Conservation (phyloP, 2,888 invertebrate species). For the Schizotus pectinicornis region DNA sequence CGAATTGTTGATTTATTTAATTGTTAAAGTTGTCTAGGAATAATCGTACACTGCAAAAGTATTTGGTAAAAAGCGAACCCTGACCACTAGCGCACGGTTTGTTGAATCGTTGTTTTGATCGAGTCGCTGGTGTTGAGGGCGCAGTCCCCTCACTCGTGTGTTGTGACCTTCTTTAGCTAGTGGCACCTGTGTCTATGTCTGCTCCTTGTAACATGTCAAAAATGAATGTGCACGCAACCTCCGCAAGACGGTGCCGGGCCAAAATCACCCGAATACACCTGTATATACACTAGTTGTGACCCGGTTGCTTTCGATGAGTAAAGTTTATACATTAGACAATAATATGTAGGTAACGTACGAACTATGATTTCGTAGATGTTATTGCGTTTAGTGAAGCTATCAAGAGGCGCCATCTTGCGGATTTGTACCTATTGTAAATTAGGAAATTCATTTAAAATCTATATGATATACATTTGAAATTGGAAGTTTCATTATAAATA, state of each 20-base stretch:
- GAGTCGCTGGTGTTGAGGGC: constrained; percentile 40
- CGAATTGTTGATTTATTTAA: constrained; percentile 25
- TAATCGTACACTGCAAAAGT: constrained; percentile 25
- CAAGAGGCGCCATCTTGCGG: constrained; percentile 41
- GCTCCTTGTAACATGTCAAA: constrained; percentile 49
- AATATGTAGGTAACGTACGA: constrained; percentile 41
- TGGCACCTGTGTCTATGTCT: constrained; percentile 53
- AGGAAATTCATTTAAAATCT: constrained; percentile 49
- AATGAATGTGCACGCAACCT: constrained; percentile 51
- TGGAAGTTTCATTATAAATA: constrained; percentile 60
- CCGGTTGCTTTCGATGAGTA: constrained; percentile 34
- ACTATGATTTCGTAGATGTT: constrained; percentile 39
- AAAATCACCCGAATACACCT: constrained; percentile 35
- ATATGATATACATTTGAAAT: constrained; percentile 54
- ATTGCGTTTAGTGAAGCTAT: constrained; percentile 22
- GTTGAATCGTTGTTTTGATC: constrained; percentile 1
- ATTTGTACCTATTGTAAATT: constrained; percentile 52
- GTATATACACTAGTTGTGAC: constrained; percentile 51
- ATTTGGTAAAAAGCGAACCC: constrained; percentile 14
- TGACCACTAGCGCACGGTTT: constrained; percentile 25
- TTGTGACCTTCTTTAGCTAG: constrained; percentile 50
- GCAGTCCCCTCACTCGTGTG: constrained; percentile 51
- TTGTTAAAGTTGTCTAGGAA: constrained; percentile 26
- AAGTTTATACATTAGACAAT: constrained; percentile 49
- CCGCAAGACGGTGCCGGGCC: constrained; percentile 44